Evolutionary conservation across 2,113 vertebrate genomes (phyloP).

Genomic region (Cephalopholis sonnerati): DNA sequence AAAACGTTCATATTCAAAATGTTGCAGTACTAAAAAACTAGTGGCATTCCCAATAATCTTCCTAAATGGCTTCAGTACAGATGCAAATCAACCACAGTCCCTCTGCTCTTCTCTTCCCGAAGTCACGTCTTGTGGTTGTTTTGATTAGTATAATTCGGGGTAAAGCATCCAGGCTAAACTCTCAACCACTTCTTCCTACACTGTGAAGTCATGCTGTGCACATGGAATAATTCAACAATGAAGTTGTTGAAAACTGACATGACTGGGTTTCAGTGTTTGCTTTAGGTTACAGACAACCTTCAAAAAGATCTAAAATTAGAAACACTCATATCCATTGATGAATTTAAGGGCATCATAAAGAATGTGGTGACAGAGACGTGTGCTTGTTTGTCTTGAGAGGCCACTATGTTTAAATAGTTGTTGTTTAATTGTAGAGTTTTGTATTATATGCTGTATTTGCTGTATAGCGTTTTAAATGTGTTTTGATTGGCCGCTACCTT

Average conservation of each 20-base stretch:
- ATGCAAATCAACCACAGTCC: background rate
- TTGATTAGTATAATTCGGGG: background rate
- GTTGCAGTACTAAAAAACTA: background rate
- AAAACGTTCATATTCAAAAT: background rate
- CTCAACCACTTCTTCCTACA: background rate
- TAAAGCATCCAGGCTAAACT: background rate
- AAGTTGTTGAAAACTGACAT: background rate
- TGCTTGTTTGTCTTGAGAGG: too few relatives aligned
- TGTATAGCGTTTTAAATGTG: too few relatives aligned
- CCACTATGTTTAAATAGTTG: too few relatives aligned
- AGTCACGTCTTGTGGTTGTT: constrained; percentile 9
- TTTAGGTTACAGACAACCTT: too few relatives aligned
- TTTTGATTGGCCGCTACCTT: too few relatives aligned
- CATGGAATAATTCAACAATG: background rate
- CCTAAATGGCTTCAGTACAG: background rate
- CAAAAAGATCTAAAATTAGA: too few relatives aligned
- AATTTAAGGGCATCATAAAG: too few relatives aligned
- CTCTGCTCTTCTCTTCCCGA: background rate
- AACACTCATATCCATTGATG: too few relatives aligned
- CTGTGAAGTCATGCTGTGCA: background rate
- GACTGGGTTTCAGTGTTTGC: background rate
- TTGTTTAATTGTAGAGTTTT: too few relatives aligned
- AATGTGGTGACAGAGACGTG: too few relatives aligned
- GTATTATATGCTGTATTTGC: too few relatives aligned
- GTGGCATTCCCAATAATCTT: background rate